Base-by-base conservation (phyloP, 2,888 invertebrate genomes). In the Drosophila kambysellisi region DNA sequence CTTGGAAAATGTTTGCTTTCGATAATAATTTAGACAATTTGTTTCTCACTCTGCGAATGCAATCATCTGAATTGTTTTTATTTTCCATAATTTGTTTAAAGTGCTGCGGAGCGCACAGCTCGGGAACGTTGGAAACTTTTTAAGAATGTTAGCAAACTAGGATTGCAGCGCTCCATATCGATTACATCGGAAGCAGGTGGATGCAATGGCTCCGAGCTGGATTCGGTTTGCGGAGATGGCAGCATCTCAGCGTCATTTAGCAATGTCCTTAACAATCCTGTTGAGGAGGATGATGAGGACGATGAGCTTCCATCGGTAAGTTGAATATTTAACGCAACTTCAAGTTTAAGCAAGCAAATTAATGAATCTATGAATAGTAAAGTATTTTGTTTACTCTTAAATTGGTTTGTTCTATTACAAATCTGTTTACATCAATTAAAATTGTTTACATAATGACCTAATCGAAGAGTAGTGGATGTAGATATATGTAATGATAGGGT, bases 101-200 rank as follows among this genome's bases (percentile, higher is more conserved):
- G 84, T 58, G 17, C 32, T 20, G 67, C 56, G 4, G 92, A 92
- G 41, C 86, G 86, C 20, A 93, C 94, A 0, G 94, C 94, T 1
- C 91, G 94, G 6, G 95, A 95, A 77, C 94, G 95, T 25, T 94
- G 94, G 75, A 92, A 92, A 76, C 76, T 93, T 33, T 92, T 93
- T 70, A 93, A 92, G 70, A 93, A 93, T 73, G 83, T 93, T 30
- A 81, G 93, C 57, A 92, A 91, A 76, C 71, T 93, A 69, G 92
- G 93, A n/a, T 81, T 93, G 57, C 93, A 92, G 63, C 91, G 92
- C 39, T 89, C 91, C 4, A 81, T 84, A 48, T 90, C 92, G 11
- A 74, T 77, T 67, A 79, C 72, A 2, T 81, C 87, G 54, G 82
- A 84, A 39, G 66, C 81, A n/a, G 57, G 62, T 41, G 85, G 61